A percentile compares a stretch with the other conserved stretches of the same genome.
phyloP scores from a whole-genome alignment of 2,888 invertebrate species.

The Stenoptilia bipunctidactyla region DNA sequence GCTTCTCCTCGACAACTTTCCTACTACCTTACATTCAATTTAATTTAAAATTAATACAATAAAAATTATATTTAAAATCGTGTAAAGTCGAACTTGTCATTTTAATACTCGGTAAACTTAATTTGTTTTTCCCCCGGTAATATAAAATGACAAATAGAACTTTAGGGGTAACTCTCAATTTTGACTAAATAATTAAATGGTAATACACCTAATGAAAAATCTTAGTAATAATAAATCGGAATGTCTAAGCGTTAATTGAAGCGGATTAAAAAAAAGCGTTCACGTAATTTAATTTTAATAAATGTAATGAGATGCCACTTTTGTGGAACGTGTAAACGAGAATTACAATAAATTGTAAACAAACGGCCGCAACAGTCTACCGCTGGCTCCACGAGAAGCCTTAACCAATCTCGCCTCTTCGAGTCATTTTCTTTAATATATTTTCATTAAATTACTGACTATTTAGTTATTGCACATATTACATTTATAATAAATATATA shows the following conservation, averaged over 20 bases:
- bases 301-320: constrained; percentile 20
- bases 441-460: constrained; percentile 67
- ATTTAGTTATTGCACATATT: constrained; percentile 72
- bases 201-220: constrained; percentile 48
- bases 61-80: constrained; percentile 15
- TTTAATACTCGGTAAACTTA: constrained; percentile 9
- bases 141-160: constrained; percentile 21
- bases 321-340: constrained; percentile 38
- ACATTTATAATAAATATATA: constrained; percentile 70
- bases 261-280: constrained; percentile 42
- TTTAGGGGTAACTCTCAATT: constrained; percentile 45
- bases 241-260: constrained; percentile 45
- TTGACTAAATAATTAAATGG: constrained; percentile 48
- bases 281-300: constrained; percentile 21
- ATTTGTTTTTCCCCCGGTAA: too few species aligned
- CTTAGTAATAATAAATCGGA: constrained; percentile 50
- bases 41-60: constrained; percentile 29
- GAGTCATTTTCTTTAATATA: constrained; percentile 60
- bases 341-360: constrained; percentile 66
- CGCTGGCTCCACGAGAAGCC: too few species aligned
- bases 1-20: constrained; percentile 32
- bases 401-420: constrained; percentile 48
- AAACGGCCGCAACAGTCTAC: constrained; percentile 22
- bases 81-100: constrained; percentile 9
- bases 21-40: constrained; percentile 22